Evolutionary conservation across 2,888 invertebrate genomes (phyloP), one percentile per base, ranked within the genome.

Genomic region (Leptura quadrifasciata): DNA sequence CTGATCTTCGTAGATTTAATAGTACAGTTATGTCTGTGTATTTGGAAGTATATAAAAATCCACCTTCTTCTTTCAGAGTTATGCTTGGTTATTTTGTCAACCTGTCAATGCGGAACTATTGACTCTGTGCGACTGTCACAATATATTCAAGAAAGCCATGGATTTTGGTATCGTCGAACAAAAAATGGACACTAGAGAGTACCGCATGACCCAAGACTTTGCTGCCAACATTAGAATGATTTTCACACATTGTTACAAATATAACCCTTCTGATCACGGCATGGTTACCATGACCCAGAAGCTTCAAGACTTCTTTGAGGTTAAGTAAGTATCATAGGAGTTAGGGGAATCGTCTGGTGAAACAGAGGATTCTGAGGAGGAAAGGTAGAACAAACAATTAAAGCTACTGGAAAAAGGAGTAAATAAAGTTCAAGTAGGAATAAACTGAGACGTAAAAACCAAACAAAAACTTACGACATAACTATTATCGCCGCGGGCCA

Each of bases 81-180:
- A 98, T 90, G 98, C 98, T 84, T 99, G 98, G 98, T 98, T 99
- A 82, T 99, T 99, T 91, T 97, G 98, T 90, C 98, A 98, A 90
- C 99, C 99, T 55, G 99, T 99, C 72, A 98, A 99, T 90, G 98
- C 98, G 20, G 96, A 96, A 87, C 92, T 96, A 84, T 91, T 99
- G 79, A 97, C 96, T 68, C 93, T 99, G 83, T 96, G 96, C 89
- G 99, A 99, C 91, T 99, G 99, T 91, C 97, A 98, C 91, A 97
- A 97, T 87, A 97, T 99, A 86, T 98, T 99, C 86, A 98, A 98
- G 90, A 96, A 97, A 89, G 99, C 99, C 15, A 99, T 99, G 99
- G 99, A 99, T 91, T 92, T 99, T 87, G 97, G 98, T 69, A 98
- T 98, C n/a, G 97, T 99, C 18, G 98, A 98, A 91, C 93, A 94